Base-by-base conservation (phyloP, 1,140 invertebrate species). In the Drosophila truncata region DNA sequence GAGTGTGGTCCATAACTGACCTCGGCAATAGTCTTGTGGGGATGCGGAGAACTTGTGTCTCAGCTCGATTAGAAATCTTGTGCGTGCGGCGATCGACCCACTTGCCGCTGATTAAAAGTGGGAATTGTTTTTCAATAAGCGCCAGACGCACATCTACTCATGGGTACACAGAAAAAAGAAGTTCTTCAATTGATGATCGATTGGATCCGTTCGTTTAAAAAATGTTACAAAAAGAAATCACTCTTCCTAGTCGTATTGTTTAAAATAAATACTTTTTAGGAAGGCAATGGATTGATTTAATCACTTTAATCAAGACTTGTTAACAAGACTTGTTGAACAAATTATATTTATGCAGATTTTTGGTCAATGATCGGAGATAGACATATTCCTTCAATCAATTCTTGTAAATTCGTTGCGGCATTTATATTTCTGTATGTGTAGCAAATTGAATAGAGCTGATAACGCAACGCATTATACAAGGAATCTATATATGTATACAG, bases 111-210 rank as follows among this genome's bases (percentile, higher is more conserved):
- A 85, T 86, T 85, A 85, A 82, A 79, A 75, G 64, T 72, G 31
- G 73, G 62, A 87, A 85, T 82, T 76, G 64, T 67, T 78, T 60
- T 86, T 85, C 82, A 78, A 81, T 85, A 69, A 66, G 46, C 52
- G 54, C 39, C 37, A 60, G 58, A 62, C 52, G 37, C 16, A 49
- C 44, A 64, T 37, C 60, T 49, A 16, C 29, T 11, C 52, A 50
- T 65, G 25, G 50, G 14, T 35, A 23, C 20, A 54, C 52, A 37
- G 20, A 37, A 37, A 37, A 14, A 52, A 52, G 18, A 37, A 37
- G 50, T 54, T 54, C 6, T 23, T 20, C 3, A 54, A 54, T 23
- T 23, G 31, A 54, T 37, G 31, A 54, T 54, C 31, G 31, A 54
- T 54, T 35, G 52, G 27, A 35, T 23, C 14, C 10, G 8, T 52